Base-by-base conservation (phyloP, 1,140 invertebrate species). In the Drosophila truncata region DNA sequence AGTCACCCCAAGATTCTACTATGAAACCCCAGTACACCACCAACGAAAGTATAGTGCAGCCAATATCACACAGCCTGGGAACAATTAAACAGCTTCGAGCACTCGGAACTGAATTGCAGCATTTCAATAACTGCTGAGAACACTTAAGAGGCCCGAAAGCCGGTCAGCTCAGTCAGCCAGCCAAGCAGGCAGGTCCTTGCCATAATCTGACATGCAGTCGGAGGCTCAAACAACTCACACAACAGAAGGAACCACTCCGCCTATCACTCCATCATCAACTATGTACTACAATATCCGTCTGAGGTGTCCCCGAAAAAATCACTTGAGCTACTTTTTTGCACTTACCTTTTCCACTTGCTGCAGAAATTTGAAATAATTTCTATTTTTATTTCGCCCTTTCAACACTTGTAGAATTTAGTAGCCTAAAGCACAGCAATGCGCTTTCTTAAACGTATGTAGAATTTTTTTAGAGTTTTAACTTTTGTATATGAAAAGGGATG, bases 51-150 rank as follows among this genome's bases (percentile, higher is more conserved):
- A 14, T 20, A 16, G 60, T 23, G 18, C 16, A 64, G n/a, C 25
- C 0, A 5, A 27, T 29, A 20, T 52, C 20, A 29, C 5, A 27
- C 25, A 37, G 39, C 7, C 47, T 25, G 44, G 63, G 70, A 73
- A 79, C 85, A 90, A 90, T 90, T 90, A 90, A 90, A 85, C 91
- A 85, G 85, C 85, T 85, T 80, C 60, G 64, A 82, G 85, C 73
- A 67, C 74, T 72, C 50, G 39, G 78, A 83, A 83, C 85, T 85
- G 85, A 79, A 90, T 84, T 78, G 73, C 84, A 67, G 84, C 65
- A 90, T 90, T 88, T 90, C 84, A 88, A 90, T 88, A 88, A 84
- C 84, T 72, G 63, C 82, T 74, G 76, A 88, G 85, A 71, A 78
- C 84, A 78, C 80, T 83, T 84, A 64, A 83, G 50, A 66, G 78